phyloP scores from a whole-genome alignment of 2,797 vertebrate species.

The Typhlichthys subterraneus region DNA sequence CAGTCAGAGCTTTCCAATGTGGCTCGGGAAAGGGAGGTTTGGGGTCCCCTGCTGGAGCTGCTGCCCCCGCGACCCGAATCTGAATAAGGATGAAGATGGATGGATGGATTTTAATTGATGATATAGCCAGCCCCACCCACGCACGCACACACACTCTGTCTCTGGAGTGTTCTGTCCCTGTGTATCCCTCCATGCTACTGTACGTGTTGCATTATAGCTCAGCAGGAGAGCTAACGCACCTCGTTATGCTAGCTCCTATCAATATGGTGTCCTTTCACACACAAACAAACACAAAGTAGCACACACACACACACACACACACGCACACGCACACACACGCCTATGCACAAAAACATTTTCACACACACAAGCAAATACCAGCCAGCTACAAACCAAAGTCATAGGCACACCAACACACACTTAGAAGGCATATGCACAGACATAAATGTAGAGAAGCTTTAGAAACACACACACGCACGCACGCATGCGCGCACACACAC shows the following conservation, averaged over 20 bases:
- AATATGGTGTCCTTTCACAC: constrained; percentile 60
- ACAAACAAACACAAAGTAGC: constrained; percentile 8
- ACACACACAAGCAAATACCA: no score
- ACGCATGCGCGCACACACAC: neutral
- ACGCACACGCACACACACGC: constrained; percentile 7
- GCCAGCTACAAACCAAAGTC: no score
- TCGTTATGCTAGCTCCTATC: constrained; percentile 57
- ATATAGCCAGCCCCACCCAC: neutral
- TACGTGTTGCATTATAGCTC: constrained; percentile 51
- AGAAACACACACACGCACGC: neutral
- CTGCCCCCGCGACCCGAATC: no score
- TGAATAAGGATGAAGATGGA: no score
- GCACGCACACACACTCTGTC: neutral
- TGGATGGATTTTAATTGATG: no score
- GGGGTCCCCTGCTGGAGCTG: no score
- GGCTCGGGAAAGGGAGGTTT: no score
- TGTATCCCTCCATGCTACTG: constrained; percentile 21
- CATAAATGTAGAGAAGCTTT: neutral
- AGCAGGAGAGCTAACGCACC: constrained; percentile 39
- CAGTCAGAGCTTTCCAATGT: no score
- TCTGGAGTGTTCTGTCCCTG: neutral
- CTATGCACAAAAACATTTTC: constrained; percentile 17
- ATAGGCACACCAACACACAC: no score
- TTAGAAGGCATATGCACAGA: neutral
- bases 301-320: constrained; percentile 13